A percentile compares a stretch with the other conserved stretches of the same genome.
Conservation (phyloP, 53 echinoderm and acorn worm species). For the Pentamera pediparva region DNA sequence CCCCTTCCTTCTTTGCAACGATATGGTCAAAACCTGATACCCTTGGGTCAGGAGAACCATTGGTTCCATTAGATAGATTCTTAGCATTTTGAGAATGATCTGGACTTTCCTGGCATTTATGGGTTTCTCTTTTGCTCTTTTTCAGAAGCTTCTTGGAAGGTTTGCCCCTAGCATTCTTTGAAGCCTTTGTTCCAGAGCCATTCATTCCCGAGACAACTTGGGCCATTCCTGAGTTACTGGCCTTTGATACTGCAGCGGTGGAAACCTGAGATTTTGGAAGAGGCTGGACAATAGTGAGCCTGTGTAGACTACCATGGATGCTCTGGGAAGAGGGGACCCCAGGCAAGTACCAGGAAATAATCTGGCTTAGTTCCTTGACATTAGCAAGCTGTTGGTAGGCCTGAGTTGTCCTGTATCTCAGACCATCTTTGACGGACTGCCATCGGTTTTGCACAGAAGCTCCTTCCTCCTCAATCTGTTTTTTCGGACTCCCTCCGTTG, state of each 20-base stretch:
- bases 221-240: not conserved
- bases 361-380: constrained; percentile 18
- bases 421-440: not conserved
- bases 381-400: constrained; percentile 1
- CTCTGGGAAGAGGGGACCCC: not conserved
- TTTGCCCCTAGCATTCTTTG: no score
- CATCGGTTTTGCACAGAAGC: not conserved
- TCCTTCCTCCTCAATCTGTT: not conserved
- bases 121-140: not conserved
- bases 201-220: not conserved
- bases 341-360: constrained; percentile 5
- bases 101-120: no score
- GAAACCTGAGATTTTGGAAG: not conserved
- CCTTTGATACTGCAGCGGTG: not conserved
- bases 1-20: not conserved
- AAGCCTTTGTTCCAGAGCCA: not conserved
- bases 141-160: not conserved
- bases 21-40: not conserved
- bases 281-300: not conserved
- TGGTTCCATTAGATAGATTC: not conserved
- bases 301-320: not conserved
- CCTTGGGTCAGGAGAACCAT: not conserved
- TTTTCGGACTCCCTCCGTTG: not conserved
- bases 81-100: no score
- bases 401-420: not conserved